These are phyloP conservation scores for Neoseiulus cucumeris DNA, from an alignment of 1,140 invertebrate species.

Conservation along the genomic window DNA sequence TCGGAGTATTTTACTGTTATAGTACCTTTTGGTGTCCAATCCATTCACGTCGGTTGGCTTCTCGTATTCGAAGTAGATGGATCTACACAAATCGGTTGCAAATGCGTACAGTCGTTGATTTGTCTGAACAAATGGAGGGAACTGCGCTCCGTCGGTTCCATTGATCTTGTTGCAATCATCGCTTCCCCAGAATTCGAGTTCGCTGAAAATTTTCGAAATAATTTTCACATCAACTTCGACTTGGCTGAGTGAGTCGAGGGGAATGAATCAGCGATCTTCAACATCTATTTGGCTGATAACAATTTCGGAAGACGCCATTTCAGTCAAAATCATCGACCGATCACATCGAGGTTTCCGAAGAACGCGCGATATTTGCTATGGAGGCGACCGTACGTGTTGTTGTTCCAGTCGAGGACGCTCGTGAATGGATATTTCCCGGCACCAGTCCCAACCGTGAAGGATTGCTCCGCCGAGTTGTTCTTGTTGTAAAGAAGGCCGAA, in stretches of 20 bases:
- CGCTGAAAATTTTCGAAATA: too few relatives aligned
- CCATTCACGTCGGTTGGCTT: not conserved
- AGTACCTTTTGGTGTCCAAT: not conserved
- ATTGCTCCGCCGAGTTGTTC: constrained; percentile 32
- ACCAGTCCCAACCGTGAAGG: constrained; percentile 31
- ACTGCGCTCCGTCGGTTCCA: constrained; percentile 21
- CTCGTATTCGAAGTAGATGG: constrained; percentile 18
- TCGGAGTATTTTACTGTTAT: too few relatives aligned
- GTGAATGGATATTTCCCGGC: constrained; percentile 13
- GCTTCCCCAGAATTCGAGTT: not conserved
- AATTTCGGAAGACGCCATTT: too few relatives aligned
- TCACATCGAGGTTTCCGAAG: too few relatives aligned
- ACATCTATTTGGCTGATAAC: too few relatives aligned
- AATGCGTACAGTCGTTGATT: constrained; percentile 15
- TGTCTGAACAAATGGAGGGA: constrained; percentile 18
- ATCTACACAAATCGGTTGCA: constrained; percentile 19
- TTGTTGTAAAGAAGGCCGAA: constrained; percentile 22
- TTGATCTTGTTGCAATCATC: constrained; percentile 20
- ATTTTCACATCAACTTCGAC: too few relatives aligned
- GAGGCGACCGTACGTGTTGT: not conserved
- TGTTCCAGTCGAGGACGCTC: not conserved
- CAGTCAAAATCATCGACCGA: too few relatives aligned
- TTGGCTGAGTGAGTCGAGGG: too few relatives aligned
- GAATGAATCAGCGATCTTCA: too few relatives aligned
- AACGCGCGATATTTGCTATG: too few relatives aligned